Conservation (phyloP, 2,888 invertebrate species). For the Agonopterix heracliana region DNA sequence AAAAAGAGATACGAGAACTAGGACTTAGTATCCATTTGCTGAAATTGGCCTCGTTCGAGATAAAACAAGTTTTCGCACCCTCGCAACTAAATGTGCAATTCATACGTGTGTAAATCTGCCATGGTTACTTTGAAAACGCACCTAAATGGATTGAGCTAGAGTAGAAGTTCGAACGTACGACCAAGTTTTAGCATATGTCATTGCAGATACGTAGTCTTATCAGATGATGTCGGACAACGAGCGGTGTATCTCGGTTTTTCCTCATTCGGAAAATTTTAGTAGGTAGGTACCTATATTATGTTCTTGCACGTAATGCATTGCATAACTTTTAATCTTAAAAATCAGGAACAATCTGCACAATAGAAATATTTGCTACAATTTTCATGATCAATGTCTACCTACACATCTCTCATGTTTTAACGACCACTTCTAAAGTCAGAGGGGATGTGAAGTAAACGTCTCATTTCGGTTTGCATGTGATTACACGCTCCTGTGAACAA, state of each 20-base stretch:
- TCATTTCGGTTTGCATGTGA: conserved; percentile 39
- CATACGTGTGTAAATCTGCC: conserved; percentile 64
- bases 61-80: conserved; percentile 76
- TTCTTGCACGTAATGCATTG: background rate
- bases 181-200: conserved; percentile 56
- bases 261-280: conserved; percentile 36
- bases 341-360: background rate
- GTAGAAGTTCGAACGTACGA: conserved; percentile 15
- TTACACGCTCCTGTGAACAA: conserved; percentile 54
- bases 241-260: conserved; percentile 43
- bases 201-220: conserved; percentile 55
- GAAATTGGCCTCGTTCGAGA: conserved; percentile 74
- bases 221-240: conserved; percentile 58
- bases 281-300: background rate
- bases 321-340: background rate
- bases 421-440: too few species aligned
- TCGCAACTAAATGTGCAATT: conserved; percentile 72
- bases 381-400: background rate
- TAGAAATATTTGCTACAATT: background rate
- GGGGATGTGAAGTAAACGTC: background rate
- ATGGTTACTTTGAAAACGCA: conserved; percentile 15
- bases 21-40: conserved; percentile 76
- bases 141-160: conserved; percentile 20
- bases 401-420: background rate
- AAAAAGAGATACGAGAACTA: conserved; percentile 71